These are phyloP conservation scores for Sarcophaga peregrina DNA, from an alignment of 1,140 invertebrate genomes.

Conservation along the genomic window DNA sequence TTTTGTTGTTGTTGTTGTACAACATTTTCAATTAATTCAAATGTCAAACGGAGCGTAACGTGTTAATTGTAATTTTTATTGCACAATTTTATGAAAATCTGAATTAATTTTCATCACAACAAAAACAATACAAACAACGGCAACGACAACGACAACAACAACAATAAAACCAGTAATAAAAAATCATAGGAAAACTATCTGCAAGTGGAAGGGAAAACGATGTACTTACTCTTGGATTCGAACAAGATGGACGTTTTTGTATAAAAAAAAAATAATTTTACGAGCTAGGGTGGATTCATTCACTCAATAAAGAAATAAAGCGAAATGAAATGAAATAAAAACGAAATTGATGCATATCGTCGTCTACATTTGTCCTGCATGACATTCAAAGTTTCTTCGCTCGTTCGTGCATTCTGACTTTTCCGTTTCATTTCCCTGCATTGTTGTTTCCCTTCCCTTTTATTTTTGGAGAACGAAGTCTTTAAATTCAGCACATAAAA, in stretches of 20 bases:
- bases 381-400: slow-evolving; percentile 20
- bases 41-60: slow-evolving; percentile 66
- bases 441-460: no score
- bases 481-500: slow-evolving; percentile 11
- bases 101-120: slow-evolving; percentile 39
- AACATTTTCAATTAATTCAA: slow-evolving; percentile 65
- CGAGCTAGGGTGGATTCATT: no score
- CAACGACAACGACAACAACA: no score
- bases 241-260: slow-evolving; percentile 5
- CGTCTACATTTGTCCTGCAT: slow-evolving; percentile 14
- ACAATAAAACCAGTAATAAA: slow-evolving; percentile 13
- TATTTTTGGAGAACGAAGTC: background rate
- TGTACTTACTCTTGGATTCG: background rate
- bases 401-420: background rate
- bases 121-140: no score
- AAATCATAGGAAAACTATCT: slow-evolving; percentile 29
- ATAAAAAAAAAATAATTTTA: background rate
- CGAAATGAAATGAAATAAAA: background rate
- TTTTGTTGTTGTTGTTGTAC: slow-evolving; percentile 44
- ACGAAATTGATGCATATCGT: slow-evolving; percentile 14
- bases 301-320: no score
- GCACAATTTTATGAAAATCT: slow-evolving; percentile 50
- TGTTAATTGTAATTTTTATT: slow-evolving; percentile 66
- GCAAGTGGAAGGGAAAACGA: background rate
- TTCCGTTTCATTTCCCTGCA: background rate